Evolutionary conservation across 2,797 vertebrate species (phyloP), one percentile per base, ranked within the genome.

Genomic region (Microchirus variegatus): DNA sequence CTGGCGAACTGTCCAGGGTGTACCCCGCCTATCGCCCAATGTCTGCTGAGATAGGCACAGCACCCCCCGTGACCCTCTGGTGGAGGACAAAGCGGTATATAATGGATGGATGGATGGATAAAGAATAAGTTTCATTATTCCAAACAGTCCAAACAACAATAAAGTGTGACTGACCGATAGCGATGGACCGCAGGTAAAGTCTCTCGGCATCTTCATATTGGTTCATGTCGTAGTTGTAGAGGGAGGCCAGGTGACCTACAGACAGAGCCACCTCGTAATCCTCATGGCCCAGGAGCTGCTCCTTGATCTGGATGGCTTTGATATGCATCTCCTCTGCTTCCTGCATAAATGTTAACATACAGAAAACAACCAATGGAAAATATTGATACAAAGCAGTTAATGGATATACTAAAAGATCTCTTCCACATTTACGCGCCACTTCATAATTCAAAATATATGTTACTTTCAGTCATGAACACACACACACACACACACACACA

Each of bases 311-410:
- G 89, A 99, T 99, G 65, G 98, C 98, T 90, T 99, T 99, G 82
- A 99, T 97, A 89, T 99, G 98, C 98, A 99, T 99, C 91, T 99
- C 98, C 89, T 99, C 98, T 3, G 98, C 98, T 87, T 99, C 98
- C 98, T 99, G 75, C 40, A 15, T 37, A 42, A 14, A 48, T 0
- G 14, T 3, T 4, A 35, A 40, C 0, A 53, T 0, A 66, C 0
- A 52, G 0, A 38, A n/a, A 53, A 37, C 10, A 55, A 14, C 38
- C 37, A 7, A 19, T 1, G 19, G 31, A 60, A 45, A 26, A 51
- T 35, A 10, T 31, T 31, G 15, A 35, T 40, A 50, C 26, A 13
- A 41, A 45, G 12, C n/a, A 43, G 5, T 13, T 15, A 18, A 5
- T 18, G 10, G 1, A 10, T 26, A 18, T 3, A 44, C 9, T 59